Conservation (phyloP, 2,888 invertebrate genomes). For the Oligia latruncula region DNA sequence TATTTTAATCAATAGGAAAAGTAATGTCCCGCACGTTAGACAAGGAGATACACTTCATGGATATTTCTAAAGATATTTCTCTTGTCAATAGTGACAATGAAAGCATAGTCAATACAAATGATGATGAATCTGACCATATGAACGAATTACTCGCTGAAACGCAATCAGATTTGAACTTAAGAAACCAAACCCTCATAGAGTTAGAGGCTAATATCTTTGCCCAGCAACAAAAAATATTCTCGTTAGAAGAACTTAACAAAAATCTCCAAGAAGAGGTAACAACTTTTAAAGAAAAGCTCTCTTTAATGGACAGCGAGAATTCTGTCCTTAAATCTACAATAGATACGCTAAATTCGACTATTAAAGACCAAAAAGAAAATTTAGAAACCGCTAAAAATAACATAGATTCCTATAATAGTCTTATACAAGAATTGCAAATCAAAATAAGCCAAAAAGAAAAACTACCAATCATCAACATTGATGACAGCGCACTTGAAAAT, state of each 20-base stretch:
- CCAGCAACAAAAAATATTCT: slow-evolving; percentile 75
- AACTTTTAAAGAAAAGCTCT: slow-evolving; percentile 74
- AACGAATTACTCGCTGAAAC: slow-evolving; percentile 69
- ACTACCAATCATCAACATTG: slow-evolving; percentile 66
- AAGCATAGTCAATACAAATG: slow-evolving; percentile 70
- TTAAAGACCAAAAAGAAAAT: slow-evolving; percentile 76
- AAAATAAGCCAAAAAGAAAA: slow-evolving; percentile 75
- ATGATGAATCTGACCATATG: slow-evolving; percentile 68
- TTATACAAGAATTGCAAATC: slow-evolving; percentile 80
- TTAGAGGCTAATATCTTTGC: slow-evolving; percentile 75
- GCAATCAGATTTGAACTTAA: slow-evolving; percentile 73
- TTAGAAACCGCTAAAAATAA: slow-evolving; percentile 75
- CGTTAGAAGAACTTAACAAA: slow-evolving; percentile 75
- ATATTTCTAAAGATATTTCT: slow-evolving; percentile 81
- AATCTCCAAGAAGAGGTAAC: slow-evolving; percentile 73
- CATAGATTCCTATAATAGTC: slow-evolving; percentile 77
- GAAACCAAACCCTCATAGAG: slow-evolving; percentile 75
- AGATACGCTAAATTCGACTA: slow-evolving; percentile 77
- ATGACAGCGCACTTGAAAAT: slow-evolving; percentile 74
- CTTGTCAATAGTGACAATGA: slow-evolving; percentile 81
- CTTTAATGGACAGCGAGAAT: slow-evolving; percentile 77
- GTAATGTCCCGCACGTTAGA: slow-evolving; percentile 66
- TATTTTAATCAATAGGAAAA: slow-evolving; percentile 69
- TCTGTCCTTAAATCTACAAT: slow-evolving; percentile 75
- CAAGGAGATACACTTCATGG: slow-evolving; percentile 76